Evolutionary conservation across 2,113 vertebrate genomes (phyloP).

Genomic region (Megaleporinus macrocephalus): DNA sequence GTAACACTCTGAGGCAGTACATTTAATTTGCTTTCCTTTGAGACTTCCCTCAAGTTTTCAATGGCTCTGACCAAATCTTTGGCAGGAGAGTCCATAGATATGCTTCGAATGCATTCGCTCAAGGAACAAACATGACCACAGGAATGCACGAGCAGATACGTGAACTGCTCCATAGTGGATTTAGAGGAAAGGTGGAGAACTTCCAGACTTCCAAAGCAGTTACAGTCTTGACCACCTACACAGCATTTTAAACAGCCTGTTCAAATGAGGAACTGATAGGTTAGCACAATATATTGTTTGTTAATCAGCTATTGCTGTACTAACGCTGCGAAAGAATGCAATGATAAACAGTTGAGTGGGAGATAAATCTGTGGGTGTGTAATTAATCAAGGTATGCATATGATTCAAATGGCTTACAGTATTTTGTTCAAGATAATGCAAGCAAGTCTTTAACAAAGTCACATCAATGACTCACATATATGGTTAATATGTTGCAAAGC

Average conservation of each 20-base stretch:
- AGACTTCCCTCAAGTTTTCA: constrained; percentile 39
- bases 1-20: constrained; percentile 42
- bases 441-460: too few species aligned
- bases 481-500: too few species aligned
- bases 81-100: constrained; percentile 35
- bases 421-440: too few species aligned
- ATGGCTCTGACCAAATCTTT: constrained; percentile 39
- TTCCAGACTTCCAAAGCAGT: constrained; percentile 15
- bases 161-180: constrained; percentile 47
- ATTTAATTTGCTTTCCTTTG: constrained; percentile 53
- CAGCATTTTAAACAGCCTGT: constrained; percentile 37
- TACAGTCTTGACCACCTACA: constrained; percentile 3
- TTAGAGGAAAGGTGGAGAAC: constrained; percentile 30
- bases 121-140: constrained; percentile 53
- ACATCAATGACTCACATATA: too few species aligned
- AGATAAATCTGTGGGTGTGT: too few species aligned
- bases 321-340: too few species aligned
- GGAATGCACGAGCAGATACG: constrained; percentile 49
- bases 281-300: background rate
- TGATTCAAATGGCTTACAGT: too few species aligned
- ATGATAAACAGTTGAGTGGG: too few species aligned
- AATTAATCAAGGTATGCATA: too few species aligned
- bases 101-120: constrained; percentile 47
- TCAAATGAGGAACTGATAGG: background rate
- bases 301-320: background rate